Evolutionary conservation across 2,888 invertebrate genomes (phyloP).

Genomic region (Dione vanillae): DNA sequence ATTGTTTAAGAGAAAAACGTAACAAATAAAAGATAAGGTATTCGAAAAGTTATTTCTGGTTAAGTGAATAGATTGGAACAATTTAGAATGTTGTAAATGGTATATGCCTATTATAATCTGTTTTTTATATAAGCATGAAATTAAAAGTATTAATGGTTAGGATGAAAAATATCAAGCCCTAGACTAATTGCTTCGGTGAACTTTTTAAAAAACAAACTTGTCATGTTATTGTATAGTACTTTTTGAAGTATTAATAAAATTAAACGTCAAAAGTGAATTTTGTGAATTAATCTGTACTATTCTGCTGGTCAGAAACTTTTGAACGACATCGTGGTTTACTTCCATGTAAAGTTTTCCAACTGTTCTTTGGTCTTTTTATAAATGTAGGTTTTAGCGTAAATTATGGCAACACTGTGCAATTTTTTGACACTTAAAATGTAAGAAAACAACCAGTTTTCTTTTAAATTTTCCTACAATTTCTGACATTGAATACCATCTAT

Average conservation of each 20-base stretch:
- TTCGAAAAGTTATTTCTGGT: background rate
- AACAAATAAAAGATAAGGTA: constrained; percentile 3
- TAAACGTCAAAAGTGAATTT: constrained; percentile 23
- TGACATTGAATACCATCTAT: no score
- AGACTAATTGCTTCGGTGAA: constrained; percentile 24
- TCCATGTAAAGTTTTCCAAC: constrained; percentile 67
- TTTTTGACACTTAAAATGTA: background rate
- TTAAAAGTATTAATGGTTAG: background rate
- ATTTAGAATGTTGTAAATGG: background rate
- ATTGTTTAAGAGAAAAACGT: background rate
- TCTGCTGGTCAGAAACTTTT: constrained; percentile 70
- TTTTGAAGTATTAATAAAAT: constrained; percentile 35
- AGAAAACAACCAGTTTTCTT: no score
- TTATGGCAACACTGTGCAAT: constrained; percentile 38
- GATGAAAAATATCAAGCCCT: constrained; percentile 43
- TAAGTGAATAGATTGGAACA: background rate
- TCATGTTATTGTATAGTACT: constrained; percentile 46
- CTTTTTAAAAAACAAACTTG: constrained; percentile 31
- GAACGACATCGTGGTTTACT: constrained; percentile 49
- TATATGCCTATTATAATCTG: background rate
- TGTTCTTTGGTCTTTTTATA: constrained; percentile 57
- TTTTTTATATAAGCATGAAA: constrained; percentile 6
- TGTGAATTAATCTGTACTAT: constrained; percentile 39
- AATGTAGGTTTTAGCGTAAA: constrained; percentile 34
- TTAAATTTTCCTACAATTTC: no score